Conservation (phyloP, 2,113 vertebrate species). For the Mustelus asterias region DNA sequence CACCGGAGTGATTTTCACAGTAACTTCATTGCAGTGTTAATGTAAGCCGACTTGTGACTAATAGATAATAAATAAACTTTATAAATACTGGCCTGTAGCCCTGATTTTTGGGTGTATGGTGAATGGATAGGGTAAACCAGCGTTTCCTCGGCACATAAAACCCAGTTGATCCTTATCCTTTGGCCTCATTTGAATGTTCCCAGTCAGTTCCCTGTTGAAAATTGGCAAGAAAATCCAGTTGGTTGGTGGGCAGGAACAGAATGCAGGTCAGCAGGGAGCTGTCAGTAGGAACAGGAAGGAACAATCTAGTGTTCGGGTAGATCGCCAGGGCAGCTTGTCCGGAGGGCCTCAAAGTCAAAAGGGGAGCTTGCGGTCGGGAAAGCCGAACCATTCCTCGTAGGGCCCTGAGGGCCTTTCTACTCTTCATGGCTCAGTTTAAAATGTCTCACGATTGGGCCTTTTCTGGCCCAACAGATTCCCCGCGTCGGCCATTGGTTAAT, state of each 20-base stretch:
- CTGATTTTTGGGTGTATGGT: not conserved
- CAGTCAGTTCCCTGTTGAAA: not conserved
- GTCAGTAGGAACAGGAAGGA: not conserved
- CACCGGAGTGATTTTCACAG: no score
- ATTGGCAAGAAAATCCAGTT: not conserved
- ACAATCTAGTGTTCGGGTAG: not conserved
- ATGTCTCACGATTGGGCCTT: no score
- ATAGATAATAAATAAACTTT: no score
- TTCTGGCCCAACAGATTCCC: not conserved
- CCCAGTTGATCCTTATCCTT: not conserved
- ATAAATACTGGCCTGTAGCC: not conserved
- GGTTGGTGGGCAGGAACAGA: not conserved
- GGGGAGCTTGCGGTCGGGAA: not conserved
- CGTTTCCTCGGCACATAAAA: not conserved
- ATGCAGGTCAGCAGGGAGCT: not conserved
- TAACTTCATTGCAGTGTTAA: no score
- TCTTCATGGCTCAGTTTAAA: not conserved
- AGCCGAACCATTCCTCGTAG: not conserved
- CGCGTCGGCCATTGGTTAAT: not conserved
- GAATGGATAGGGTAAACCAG: not conserved
- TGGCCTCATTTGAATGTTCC: not conserved
- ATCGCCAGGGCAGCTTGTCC: not conserved
- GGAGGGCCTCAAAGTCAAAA: not conserved
- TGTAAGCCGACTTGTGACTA: no score
- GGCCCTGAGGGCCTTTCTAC: not conserved